Base-by-base conservation (phyloP, 2,797 vertebrate species). In the Bradypodion ventrale region DNA sequence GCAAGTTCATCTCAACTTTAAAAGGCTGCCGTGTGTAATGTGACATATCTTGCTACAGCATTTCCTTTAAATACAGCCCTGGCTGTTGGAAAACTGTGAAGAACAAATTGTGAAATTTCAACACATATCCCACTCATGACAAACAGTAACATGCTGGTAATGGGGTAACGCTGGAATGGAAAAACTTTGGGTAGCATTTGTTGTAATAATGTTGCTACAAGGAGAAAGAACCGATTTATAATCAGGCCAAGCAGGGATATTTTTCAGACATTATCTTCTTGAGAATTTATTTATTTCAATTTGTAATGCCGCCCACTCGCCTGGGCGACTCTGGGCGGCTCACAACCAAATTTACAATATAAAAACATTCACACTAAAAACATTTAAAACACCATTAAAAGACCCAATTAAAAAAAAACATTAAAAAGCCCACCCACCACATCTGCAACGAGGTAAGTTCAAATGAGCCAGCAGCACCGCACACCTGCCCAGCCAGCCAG, bases 81-180 rank as follows among this genome's bases (percentile, higher is more conserved):
- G 60, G 29, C 75, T 88, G 88, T 92, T 75, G 19, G 80, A 86
- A 93, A 88, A 89, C 76, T 66, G 59, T 85, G 63, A 80, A 69
- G 89, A 82, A n/a, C 42, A 49, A 62, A 86, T 79, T 0, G 2
- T 75, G 83, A n/a, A 44, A 89, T 90, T 84, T 63, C 74, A 78
- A 37, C 62, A 65, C 84, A 91, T 87, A 76, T 75, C 37, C 37
- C 75, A 89, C 83, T 59, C 68, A 88, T 87, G 83, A 44, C 9
- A 60, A 29, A 81, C 19, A 83, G 16, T 44, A 62, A 75, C 0
- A 0, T 70, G 23, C 62, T 88, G 60, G 49, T 83, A 87, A 88
- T 60, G 13, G 60, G 78, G 85, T n/a, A 19, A 42, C 8, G 5
- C 80, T 78, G 21, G 19, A 60, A 42, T 29, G 42, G 60, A 88